phyloP scores from a whole-genome alignment of 2,113 vertebrate species.

The Corydoras maculifer region DNA sequence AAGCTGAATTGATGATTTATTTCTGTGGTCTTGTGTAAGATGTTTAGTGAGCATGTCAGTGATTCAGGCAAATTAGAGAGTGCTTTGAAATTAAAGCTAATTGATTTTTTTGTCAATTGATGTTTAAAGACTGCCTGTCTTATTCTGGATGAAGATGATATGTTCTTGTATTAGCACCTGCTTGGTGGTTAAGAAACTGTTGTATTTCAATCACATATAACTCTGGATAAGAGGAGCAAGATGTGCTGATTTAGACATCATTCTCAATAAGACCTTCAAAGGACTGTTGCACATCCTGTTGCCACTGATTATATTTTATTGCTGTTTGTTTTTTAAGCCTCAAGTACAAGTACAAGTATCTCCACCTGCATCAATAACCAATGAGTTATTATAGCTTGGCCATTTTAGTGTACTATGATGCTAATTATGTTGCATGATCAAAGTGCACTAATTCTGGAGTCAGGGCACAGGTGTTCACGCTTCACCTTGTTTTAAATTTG shows the following conservation, averaged over 20 bases:
- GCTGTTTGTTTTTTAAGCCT: slow-evolving; percentile 33
- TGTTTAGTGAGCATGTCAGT: too few species aligned
- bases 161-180: too few species aligned
- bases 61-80: too few species aligned
- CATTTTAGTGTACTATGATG: slow-evolving; percentile 39
- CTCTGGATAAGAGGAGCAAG: too few species aligned
- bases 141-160: too few species aligned
- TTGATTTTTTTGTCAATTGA: too few species aligned
- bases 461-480: slow-evolving; percentile 31
- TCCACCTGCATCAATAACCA: slow-evolving; percentile 40
- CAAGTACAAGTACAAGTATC: slow-evolving; percentile 23
- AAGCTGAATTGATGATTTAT: slow-evolving; percentile 12
- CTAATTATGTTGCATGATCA: slow-evolving; percentile 44
- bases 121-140: too few species aligned
- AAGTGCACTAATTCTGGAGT: slow-evolving; percentile 30
- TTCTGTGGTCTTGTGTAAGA: neutral
- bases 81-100: too few species aligned
- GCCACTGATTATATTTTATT: slow-evolving; percentile 26
- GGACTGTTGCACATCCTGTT: slow-evolving; percentile 38
- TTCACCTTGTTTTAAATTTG: slow-evolving; percentile 9
- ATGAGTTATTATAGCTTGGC: slow-evolving; percentile 38
- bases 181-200: too few species aligned
- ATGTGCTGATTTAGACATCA: neutral
- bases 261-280: slow-evolving; percentile 36
- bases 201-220: too few species aligned